These are phyloP conservation scores for Allobates femoralis DNA, from an alignment of 2,797 vertebrate species.

Conservation along the genomic window DNA sequence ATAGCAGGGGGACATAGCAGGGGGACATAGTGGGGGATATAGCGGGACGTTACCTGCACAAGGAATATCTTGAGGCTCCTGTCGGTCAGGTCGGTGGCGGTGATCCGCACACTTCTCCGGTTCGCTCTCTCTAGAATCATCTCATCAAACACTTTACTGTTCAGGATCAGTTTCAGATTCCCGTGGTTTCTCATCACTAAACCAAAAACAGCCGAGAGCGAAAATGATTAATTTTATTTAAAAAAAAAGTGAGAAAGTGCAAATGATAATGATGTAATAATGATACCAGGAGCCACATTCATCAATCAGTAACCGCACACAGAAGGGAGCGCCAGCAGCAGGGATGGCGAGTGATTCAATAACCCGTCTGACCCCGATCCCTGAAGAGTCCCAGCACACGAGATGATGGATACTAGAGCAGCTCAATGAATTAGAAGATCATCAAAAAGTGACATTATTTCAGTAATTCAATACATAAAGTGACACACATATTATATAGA, in stretches of 20 bases:
- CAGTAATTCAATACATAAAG: too few species aligned
- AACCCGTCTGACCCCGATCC: too few species aligned
- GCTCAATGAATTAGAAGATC: too few species aligned
- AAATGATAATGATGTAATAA: not conserved
- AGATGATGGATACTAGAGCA: too few species aligned
- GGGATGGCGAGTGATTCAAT: too few species aligned
- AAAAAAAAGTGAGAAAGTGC: not conserved
- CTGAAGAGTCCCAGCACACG: too few species aligned
- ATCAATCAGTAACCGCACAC: not conserved
- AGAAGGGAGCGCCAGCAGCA: not conserved
- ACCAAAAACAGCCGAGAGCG: constrained; percentile 41
- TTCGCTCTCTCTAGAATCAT: constrained; percentile 78
- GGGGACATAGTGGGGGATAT: too few species aligned
- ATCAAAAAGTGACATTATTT: too few species aligned
- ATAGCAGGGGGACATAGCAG: too few species aligned
- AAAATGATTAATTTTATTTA: not conserved
- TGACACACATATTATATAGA: too few species aligned
- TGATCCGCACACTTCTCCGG: constrained; percentile 77
- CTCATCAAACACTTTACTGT: constrained; percentile 80
- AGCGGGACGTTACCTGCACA: constrained; percentile 74
- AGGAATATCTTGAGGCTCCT: constrained; percentile 78
- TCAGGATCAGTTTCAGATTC: constrained; percentile 82
- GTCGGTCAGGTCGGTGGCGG: constrained; percentile 79
- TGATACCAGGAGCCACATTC: constrained; percentile 25
- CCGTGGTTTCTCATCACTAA: constrained; percentile 85